phyloP scores from a whole-genome alignment of 2,113 vertebrate species.

The Oostethus manadensis region DNA sequence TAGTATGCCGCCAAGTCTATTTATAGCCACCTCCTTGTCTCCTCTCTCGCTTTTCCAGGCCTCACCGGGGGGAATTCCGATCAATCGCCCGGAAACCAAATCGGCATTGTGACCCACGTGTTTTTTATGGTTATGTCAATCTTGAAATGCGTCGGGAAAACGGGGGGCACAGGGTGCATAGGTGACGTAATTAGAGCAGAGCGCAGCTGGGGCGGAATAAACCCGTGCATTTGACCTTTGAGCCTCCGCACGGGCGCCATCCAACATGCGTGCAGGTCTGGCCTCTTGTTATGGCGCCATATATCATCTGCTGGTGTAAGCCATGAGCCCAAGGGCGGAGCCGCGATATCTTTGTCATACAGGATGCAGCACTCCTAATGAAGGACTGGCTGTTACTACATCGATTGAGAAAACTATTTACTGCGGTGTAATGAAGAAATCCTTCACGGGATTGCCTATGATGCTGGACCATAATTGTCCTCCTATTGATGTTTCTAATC shows the following conservation, averaged over 20 bases:
- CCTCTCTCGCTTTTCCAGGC: conserved; percentile 16
- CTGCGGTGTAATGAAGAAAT: conserved; percentile 50
- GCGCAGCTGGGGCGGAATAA: conserved; percentile 2
- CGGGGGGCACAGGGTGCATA: background rate
- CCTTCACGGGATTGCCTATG: conserved; percentile 33
- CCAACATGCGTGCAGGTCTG: conserved; percentile 3
- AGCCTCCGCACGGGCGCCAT: conserved; percentile 2
- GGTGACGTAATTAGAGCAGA: conserved; percentile 46
- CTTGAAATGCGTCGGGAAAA: background rate
- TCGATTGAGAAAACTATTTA: conserved; percentile 46
- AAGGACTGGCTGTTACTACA: conserved; percentile 46
- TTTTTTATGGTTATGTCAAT: conserved; percentile 42
- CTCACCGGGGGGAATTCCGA: conserved; percentile 12
- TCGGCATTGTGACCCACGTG: no score
- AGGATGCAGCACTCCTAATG: conserved; percentile 27
- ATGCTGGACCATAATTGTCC: conserved; percentile 35
- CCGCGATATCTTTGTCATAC: conserved; percentile 23
- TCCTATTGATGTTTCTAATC: conserved; percentile 43
- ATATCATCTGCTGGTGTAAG: conserved; percentile 18
- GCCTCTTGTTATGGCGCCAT: conserved; percentile 25
- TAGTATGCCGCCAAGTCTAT: conserved; percentile 38
- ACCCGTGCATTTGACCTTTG: conserved; percentile 10
- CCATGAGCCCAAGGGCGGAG: conserved; percentile 23
- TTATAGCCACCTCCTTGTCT: conserved; percentile 46
- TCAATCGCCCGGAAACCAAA: conserved; percentile 19